phyloP scores from a whole-genome alignment of 2,888 invertebrate genomes.

The Meta bourneti region DNA sequence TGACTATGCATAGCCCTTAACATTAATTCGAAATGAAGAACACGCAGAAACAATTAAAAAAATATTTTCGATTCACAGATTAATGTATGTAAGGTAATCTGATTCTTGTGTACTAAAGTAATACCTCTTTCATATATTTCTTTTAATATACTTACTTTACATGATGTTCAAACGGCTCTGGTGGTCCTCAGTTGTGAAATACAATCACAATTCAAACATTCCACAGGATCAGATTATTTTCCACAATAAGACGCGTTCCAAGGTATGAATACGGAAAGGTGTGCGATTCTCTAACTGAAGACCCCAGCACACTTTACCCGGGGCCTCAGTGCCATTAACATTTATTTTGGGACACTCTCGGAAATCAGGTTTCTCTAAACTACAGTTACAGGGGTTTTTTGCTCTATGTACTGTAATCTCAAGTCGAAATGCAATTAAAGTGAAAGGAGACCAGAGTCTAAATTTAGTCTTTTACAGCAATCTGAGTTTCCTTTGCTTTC shows the following conservation, averaged over 20 bases:
- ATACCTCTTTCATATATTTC: too few species aligned
- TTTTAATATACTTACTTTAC: too few species aligned
- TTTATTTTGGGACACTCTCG: conserved; percentile 52
- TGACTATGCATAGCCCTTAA: too few species aligned
- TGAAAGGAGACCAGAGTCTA: conserved; percentile 41
- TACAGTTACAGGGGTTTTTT: conserved; percentile 23
- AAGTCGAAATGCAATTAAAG: conserved; percentile 42
- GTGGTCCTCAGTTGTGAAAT: too few species aligned
- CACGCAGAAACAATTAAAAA: too few species aligned
- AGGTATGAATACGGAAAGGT: background rate
- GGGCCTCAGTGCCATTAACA: conserved; percentile 48
- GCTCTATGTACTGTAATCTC: background rate
- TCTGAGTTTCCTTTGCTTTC: background rate
- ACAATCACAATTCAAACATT: background rate
- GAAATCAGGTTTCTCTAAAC: conserved; percentile 37
- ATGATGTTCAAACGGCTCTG: too few species aligned
- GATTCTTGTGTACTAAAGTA: too few species aligned
- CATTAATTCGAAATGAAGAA: too few species aligned
- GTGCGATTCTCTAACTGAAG: background rate
- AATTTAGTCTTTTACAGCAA: conserved; percentile 40
- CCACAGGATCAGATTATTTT: background rate
- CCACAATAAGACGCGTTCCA: background rate
- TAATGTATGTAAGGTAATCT: too few species aligned
- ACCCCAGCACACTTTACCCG: conserved; percentile 18
- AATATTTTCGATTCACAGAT: too few species aligned